Evolutionary conservation across 2,888 invertebrate genomes (phyloP).

Genomic region (Lasioglossum zephyrum): DNA sequence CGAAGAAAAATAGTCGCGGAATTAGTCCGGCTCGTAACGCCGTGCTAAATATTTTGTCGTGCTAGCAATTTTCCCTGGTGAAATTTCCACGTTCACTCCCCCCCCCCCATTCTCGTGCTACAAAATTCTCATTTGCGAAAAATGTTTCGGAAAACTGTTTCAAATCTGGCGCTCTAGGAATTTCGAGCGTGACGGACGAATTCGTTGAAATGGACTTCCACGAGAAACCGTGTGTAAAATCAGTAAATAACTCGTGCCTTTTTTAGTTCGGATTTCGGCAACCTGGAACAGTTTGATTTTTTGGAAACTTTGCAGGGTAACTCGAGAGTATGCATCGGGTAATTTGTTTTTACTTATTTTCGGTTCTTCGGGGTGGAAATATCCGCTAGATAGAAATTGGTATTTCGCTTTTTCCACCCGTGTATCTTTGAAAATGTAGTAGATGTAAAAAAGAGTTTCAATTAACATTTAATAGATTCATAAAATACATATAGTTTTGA

Average conservation of each 20-base stretch:
- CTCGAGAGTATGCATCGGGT: not conserved
- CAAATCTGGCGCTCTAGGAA: not conserved
- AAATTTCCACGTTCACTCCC: conserved; percentile 2
- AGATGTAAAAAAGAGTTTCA: not conserved
- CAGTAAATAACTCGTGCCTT: not conserved
- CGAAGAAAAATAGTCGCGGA: conserved; percentile 28
- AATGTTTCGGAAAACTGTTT: not conserved
- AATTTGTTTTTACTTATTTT: not conserved
- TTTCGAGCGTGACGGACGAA: not conserved
- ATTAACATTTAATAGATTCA: not conserved
- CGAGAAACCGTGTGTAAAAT: not conserved
- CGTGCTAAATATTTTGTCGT: conserved; percentile 43
- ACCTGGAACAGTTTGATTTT: not conserved
- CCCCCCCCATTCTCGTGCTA: not conserved
- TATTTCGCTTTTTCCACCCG: not conserved
- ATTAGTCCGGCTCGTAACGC: conserved; percentile 27
- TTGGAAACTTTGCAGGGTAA: not conserved
- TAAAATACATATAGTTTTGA: too few relatives aligned
- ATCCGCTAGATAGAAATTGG: not conserved
- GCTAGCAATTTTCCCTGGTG: not conserved
- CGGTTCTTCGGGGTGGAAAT: not conserved
- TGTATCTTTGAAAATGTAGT: not conserved
- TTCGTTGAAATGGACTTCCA: not conserved
- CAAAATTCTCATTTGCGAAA: conserved; percentile 2
- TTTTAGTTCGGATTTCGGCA: not conserved